Evolutionary conservation across 2,797 vertebrate species (phyloP).

Genomic region (Phrynocephalus guinanensis): DNA sequence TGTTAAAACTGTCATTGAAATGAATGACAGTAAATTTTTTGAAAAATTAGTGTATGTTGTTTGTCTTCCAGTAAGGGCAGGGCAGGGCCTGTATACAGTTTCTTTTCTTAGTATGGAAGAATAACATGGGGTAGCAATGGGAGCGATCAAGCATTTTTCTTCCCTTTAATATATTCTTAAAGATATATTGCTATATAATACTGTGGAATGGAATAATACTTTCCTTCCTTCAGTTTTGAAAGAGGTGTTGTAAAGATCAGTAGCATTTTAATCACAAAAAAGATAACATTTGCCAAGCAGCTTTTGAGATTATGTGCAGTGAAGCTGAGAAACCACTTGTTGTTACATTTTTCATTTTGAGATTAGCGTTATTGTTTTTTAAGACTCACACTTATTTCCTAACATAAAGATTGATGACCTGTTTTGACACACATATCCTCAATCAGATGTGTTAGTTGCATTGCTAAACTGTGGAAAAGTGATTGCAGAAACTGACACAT

Average conservation of each 20-base stretch:
- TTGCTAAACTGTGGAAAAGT: not conserved
- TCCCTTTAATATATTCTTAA: not conserved
- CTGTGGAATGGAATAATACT: not conserved
- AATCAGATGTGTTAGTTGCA: too few relatives aligned
- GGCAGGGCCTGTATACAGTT: not conserved
- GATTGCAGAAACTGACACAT: not conserved
- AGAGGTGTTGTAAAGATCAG: not conserved
- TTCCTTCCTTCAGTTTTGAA: not conserved
- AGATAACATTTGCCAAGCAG: not conserved
- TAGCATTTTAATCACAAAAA: not conserved
- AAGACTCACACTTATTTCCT: not conserved
- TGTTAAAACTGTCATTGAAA: not conserved
- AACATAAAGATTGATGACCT: not conserved
- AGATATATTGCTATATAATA: not conserved
- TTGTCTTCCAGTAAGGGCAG: not conserved
- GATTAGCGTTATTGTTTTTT: not conserved
- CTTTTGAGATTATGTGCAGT: not conserved
- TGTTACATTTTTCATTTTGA: not conserved
- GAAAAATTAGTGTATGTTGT: not conserved
- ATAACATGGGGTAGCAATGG: not conserved
- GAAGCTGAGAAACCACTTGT: not conserved
- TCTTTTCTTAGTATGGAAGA: not conserved
- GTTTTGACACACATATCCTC: not conserved
- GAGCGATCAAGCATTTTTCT: not conserved
- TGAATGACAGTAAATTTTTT: not conserved